phyloP scores from a whole-genome alignment of 1,140 invertebrate genomes.

The Ooceraea biroi region DNA sequence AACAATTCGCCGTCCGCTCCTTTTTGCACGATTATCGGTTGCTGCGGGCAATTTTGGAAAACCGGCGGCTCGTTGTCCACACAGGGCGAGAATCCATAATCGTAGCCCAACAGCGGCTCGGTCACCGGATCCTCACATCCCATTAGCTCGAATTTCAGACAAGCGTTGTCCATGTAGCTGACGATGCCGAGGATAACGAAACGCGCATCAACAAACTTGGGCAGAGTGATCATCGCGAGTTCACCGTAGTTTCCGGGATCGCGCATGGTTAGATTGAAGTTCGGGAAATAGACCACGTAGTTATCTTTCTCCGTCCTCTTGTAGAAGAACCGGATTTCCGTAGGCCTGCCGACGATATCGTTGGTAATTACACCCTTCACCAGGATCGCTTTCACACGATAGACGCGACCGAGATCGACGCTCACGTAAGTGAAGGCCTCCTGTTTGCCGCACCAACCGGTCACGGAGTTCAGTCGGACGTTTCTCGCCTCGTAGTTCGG shows the following conservation, averaged over 20 bases:
- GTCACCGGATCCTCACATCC: slow-evolving; percentile 95
- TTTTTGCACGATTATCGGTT: slow-evolving; percentile 95
- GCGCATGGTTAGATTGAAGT: slow-evolving; percentile 96
- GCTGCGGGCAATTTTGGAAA: slow-evolving; percentile 97
- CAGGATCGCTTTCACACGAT: slow-evolving; percentile 95
- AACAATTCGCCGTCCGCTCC: slow-evolving; percentile 94
- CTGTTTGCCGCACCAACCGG: slow-evolving; percentile 97
- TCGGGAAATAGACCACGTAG: slow-evolving; percentile 98
- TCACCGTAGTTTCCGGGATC: slow-evolving; percentile 98
- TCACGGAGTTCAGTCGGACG: slow-evolving; percentile 96
- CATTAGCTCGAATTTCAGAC: slow-evolving; percentile 98
- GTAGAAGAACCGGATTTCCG: slow-evolving; percentile 98
- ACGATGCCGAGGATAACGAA: slow-evolving; percentile 98
- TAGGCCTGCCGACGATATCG: slow-evolving; percentile 97
- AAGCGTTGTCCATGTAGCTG: slow-evolving; percentile 98
- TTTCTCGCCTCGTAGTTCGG: slow-evolving; percentile 97
- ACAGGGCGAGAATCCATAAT: slow-evolving; percentile 97
- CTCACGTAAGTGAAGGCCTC: slow-evolving; percentile 98
- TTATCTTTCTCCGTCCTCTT: slow-evolving; percentile 97
- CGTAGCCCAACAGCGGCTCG: slow-evolving; percentile 95
- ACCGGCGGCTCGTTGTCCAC: slow-evolving; percentile 98
- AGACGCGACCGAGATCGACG: slow-evolving; percentile 96
- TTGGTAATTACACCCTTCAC: slow-evolving; percentile 98
- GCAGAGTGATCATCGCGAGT: slow-evolving; percentile 97
- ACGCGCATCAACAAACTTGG: slow-evolving; percentile 96